These are phyloP conservation scores for Halocynthia roretzi DNA, from an alignment of 23 tunicate species.

Conservation along the genomic window DNA sequence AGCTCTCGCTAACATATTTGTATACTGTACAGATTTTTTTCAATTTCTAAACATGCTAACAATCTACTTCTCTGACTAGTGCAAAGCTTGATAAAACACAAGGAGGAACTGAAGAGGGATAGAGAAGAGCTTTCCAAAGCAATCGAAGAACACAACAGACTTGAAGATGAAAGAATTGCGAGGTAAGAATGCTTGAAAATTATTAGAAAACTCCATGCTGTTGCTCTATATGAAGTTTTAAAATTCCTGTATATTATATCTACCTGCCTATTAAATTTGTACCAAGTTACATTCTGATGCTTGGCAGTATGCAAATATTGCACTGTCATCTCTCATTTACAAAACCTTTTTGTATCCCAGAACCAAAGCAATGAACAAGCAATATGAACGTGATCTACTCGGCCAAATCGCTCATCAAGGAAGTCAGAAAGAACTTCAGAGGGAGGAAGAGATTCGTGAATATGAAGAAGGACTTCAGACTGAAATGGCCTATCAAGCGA, in stretches of 20 bases:
- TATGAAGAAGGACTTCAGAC: constrained; percentile 50
- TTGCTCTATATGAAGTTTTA: neutral
- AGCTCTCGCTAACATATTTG: too few relatives aligned
- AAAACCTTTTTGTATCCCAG: constrained; percentile 10
- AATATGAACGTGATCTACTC: constrained; percentile 58
- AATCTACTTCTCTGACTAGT: constrained; percentile 15
- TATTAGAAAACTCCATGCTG: neutral
- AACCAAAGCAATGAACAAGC: constrained; percentile 64
- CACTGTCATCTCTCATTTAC: neutral
- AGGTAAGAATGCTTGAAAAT: constrained; percentile 18
- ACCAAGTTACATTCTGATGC: neutral
- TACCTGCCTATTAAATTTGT: too few relatives aligned
- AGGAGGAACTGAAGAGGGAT: constrained; percentile 56
- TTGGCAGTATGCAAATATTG: neutral
- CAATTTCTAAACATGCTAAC: neutral
- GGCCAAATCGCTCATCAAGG: constrained; percentile 60
- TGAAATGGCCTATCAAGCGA: constrained; percentile 58
- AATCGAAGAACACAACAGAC: constrained; percentile 75
- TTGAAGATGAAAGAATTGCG: constrained; percentile 64
- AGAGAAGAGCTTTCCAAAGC: constrained; percentile 49
- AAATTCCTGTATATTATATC: neutral
- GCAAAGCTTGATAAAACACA: constrained; percentile 34
- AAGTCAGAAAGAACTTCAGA: constrained; percentile 20
- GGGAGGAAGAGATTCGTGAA: constrained; percentile 48
- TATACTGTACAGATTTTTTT: too few relatives aligned